Base-by-base conservation (phyloP, 2,888 invertebrate species). In the Chrysotoxum bicinctum region DNA sequence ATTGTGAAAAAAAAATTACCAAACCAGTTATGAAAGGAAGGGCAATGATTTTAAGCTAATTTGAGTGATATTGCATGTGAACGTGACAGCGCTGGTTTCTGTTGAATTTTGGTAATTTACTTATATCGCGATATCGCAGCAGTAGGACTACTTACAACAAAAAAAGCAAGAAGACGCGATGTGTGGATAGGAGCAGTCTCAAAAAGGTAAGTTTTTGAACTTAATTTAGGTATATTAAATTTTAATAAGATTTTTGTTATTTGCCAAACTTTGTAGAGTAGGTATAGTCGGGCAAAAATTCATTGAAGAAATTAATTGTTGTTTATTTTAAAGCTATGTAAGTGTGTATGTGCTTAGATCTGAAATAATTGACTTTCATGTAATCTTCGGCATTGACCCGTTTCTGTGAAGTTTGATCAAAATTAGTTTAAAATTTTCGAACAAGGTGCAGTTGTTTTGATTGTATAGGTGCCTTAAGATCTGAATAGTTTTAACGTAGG, bases 1-100 rank as follows among this genome's bases (percentile, higher is more conserved):
- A 35, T 26, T 35, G 32, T 66, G 23, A 40, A 64, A 45, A 64
- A 8, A 66, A 21, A 21, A 50, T n/a, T n/a, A 66, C 23, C 8
- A 64, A 58, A 21, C 58, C 35, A 37, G 48, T 66, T 48, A 4
- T 16, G 3, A 40, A 45, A 48, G 8, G 23, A 64, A 48, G 66
- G 21, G n/a, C 62, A 64, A 45, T 26, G 43, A 40, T 48, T 50
- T 21, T 35, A 5, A 32, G 12, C 0, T 21, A 35, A 32, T 21
- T 64, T 21, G 9, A 62, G 1, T 37, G 26, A 48, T 64, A 32
- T 64, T 64, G 64, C 48, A 64, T 32, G 58, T 21, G 21, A 21
- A 58, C 21, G 37, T 56, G 19, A 35, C 32, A 32, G 16, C 9
- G 9, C 9, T 30, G 14, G 19, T 52, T 30, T 26, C 35, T 0